Evolutionary conservation across 1,140 invertebrate genomes (phyloP), one percentile per base, ranked within the genome.

Genomic region (Venturia canescens): DNA sequence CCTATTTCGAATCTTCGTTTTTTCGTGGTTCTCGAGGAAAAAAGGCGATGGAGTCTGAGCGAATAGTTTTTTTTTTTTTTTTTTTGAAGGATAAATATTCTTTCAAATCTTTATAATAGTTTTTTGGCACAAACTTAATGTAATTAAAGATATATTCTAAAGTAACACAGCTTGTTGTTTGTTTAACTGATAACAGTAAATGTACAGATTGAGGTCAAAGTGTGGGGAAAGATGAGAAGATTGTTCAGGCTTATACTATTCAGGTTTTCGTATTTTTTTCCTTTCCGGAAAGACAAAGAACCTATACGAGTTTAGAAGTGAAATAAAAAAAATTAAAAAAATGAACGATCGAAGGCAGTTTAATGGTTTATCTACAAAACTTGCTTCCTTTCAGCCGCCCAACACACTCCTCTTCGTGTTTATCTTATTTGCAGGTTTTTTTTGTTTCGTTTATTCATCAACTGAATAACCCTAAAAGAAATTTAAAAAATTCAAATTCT

Each of bases 81-180:
- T 79, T 48, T 79, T 66, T 79, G 34, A 9, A 23, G 53, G 27
- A 67, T 18, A 79, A 18, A 31, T 57, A 23, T 66, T 66, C 23
- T 66, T 66, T 66, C 11, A 48, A 31, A 18, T 78, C 26, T 78
- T 48, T 48, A 44, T 57, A 21, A 21, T 75, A 7, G 2, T 57
- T 57, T 78, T 78, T 78, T 78, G 76, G 76, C 76, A 78, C 76
- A 78, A 78, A 78, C 76, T 78, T 78, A 78, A 78, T 69, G 76
- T 78, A 77, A 77, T 29, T 66, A 77, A 77, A 50, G 23, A 75
- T 75, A 75, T 57, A 75, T 29, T 75, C 48, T 75, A 75, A 57
- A 48, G 71, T 75, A 78, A 67, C 67, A 78, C 63, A 78, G 77
- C 44, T 69, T 18, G 48, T 78, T 78, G 48, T 67, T 78, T 63